A percentile compares a stretch with the other conserved stretches of the same genome.
Conservation (phyloP, 2,888 invertebrate species). For the Meghimatium bilineatum region DNA sequence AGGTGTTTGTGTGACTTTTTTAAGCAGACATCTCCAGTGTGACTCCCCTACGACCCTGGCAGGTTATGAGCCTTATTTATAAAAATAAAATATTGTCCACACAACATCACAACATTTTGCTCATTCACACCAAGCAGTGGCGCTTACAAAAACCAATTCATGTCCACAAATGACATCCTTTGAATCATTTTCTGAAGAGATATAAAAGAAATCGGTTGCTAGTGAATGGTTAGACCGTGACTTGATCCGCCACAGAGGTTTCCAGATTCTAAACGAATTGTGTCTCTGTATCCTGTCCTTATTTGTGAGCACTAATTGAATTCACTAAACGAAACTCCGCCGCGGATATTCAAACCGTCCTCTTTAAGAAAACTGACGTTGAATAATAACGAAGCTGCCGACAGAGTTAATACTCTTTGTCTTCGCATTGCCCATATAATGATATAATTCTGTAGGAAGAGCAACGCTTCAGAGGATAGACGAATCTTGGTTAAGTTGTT, state of each 20-base stretch:
- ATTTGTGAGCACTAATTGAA: conserved; percentile 34
- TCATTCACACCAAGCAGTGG: background rate
- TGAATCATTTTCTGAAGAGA: conserved; percentile 5
- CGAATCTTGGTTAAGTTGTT: background rate
- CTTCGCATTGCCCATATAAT: background rate
- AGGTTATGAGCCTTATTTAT: too few species aligned
- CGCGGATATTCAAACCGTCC: background rate
- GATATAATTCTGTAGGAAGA: background rate
- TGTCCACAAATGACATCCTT: conserved; percentile 16
- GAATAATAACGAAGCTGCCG: background rate
- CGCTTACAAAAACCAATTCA: conserved; percentile 34
- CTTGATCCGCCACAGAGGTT: background rate
- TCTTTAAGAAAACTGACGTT: background rate
- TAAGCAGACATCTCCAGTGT: too few species aligned
- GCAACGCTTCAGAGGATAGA: background rate
- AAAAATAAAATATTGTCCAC: too few species aligned
- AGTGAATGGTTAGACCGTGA: conserved; percentile 8
- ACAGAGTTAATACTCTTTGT: background rate
- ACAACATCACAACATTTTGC: background rate
- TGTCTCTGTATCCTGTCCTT: conserved; percentile 14
- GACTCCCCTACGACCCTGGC: too few species aligned
- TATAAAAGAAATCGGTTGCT: background rate
- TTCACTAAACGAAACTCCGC: conserved; percentile 30
- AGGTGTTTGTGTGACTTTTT: too few species aligned
- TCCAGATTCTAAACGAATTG: conserved; percentile 28